These are phyloP conservation scores for Callipepla squamata DNA, from an alignment of 2,113 vertebrate genomes.

Conservation along the genomic window DNA sequence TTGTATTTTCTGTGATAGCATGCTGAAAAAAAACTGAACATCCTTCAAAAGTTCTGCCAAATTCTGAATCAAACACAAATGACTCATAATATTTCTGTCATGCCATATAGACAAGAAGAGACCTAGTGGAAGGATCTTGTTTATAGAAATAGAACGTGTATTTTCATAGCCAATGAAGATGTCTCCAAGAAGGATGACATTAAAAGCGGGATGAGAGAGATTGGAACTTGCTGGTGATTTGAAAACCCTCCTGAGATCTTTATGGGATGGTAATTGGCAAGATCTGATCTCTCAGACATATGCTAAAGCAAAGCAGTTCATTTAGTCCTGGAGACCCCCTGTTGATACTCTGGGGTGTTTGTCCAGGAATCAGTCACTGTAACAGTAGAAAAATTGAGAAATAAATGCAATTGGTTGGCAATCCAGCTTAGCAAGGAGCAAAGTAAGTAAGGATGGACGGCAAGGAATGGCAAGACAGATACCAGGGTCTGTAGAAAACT, in stretches of 20 bases:
- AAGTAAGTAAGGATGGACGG: background rate
- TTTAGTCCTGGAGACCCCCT: background rate
- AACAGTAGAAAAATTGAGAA: background rate
- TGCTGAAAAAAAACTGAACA: background rate
- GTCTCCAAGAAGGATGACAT: background rate
- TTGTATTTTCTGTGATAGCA: background rate
- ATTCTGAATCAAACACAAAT: background rate
- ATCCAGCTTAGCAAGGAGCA: background rate
- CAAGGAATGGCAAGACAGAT: background rate
- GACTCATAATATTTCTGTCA: background rate
- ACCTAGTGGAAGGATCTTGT: background rate
- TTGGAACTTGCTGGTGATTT: background rate
- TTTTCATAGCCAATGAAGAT: slow-evolving; percentile 23
- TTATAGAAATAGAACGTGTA: background rate
- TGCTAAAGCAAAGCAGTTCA: background rate
- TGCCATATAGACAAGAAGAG: background rate
- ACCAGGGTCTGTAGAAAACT: background rate
- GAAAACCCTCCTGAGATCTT: background rate
- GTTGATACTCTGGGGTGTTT: background rate
- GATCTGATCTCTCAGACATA: background rate
- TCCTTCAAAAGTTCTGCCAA: background rate
- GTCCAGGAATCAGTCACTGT: background rate
- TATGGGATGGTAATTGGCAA: slow-evolving; percentile 6
- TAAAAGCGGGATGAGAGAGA: slow-evolving; percentile 15
- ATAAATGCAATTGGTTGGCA: background rate